These are phyloP conservation scores for Ashinkailepas kermadecensis DNA, from an alignment of 2,888 invertebrate genomes.

Conservation along the genomic window DNA sequence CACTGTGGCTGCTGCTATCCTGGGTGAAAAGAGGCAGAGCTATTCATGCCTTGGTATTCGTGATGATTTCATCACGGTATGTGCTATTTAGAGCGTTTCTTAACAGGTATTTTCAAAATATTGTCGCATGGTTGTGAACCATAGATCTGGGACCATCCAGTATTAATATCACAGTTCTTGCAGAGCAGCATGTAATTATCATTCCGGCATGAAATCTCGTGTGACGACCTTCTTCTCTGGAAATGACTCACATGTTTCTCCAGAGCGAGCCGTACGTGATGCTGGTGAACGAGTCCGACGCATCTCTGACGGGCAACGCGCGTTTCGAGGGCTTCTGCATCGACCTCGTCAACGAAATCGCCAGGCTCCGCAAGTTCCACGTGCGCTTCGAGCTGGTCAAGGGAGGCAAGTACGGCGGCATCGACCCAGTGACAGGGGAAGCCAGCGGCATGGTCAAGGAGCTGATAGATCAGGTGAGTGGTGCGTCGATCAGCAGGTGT, in stretches of 20 bases:
- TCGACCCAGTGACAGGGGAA: slow-evolving; percentile 33
- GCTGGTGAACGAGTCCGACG: slow-evolving; percentile 59
- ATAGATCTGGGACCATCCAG: no score
- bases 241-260: slow-evolving; percentile 28
- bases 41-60: no score
- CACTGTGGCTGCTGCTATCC: no score
- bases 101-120: neutral
- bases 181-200: neutral
- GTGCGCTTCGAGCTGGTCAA: slow-evolving; percentile 44
- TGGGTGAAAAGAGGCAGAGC: no score
- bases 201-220: neutral
- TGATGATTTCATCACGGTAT: no score
- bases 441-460: slow-evolving; percentile 37
- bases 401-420: slow-evolving; percentile 36
- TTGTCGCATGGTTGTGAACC: neutral
- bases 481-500: no score
- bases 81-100: neutral
- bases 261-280: slow-evolving; percentile 86
- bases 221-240: neutral
- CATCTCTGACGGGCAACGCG: slow-evolving; percentile 41
- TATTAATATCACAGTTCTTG: neutral
- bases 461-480: slow-evolving; percentile 34
- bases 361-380: slow-evolving; percentile 43
- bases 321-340: slow-evolving; percentile 45
- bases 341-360: slow-evolving; percentile 46